Evolutionary conservation across 1,140 invertebrate species (phyloP).

Genomic region (Drosophila subpulchrella): DNA sequence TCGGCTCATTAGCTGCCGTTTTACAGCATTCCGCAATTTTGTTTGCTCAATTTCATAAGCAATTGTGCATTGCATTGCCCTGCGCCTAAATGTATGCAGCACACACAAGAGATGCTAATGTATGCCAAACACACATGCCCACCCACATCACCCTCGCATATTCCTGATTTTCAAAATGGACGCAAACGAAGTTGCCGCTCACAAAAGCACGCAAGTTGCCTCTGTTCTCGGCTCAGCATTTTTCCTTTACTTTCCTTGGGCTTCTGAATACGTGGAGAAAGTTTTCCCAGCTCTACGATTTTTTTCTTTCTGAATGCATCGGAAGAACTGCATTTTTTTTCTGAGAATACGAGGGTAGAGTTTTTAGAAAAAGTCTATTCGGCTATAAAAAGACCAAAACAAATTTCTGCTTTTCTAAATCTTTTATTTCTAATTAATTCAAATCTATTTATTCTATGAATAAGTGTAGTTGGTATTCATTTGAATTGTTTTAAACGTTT

Average conservation of each 20-base stretch:
- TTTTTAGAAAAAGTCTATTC: background rate
- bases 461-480: background rate
- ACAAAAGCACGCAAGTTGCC: conserved; percentile 68
- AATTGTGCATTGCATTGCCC: conserved; percentile 65
- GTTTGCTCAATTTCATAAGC: conserved; percentile 82
- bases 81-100: conserved; percentile 64
- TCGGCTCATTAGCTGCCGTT: conserved; percentile 70
- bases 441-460: background rate
- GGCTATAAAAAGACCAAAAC: background rate
- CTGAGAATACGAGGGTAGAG: background rate
- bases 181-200: conserved; percentile 72
- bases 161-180: conserved; percentile 77
- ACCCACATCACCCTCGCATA: conserved; percentile 13
- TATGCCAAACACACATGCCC: conserved; percentile 47
- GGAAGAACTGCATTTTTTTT: conserved; percentile 10
- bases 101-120: conserved; percentile 61
- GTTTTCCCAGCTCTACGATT: conserved; percentile 23
- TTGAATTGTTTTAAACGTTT: background rate
- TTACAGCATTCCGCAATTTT: conserved; percentile 63
- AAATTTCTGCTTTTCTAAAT: background rate
- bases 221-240: conserved; percentile 22
- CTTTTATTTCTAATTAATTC: background rate
- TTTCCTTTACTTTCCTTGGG: conserved; percentile 17
- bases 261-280: conserved; percentile 27
- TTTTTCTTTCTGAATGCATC: conserved; percentile 14